phyloP scores from a whole-genome alignment of 1,140 invertebrate species.

The Cherax destructor region DNA sequence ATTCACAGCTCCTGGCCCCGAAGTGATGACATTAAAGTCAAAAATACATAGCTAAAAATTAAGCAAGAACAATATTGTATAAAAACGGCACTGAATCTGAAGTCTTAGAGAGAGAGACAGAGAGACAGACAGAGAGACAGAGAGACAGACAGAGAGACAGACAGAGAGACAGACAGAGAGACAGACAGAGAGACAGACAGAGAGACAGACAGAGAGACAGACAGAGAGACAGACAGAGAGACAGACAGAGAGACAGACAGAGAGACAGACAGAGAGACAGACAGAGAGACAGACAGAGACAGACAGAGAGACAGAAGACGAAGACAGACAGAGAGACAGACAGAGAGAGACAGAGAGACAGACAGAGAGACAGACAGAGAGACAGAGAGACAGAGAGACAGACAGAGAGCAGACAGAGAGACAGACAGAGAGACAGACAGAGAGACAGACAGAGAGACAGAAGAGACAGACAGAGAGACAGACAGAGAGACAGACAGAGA shows the following conservation, averaged over 20 bases:
- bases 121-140: background rate
- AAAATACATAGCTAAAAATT: too few species aligned
- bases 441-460: too few species aligned
- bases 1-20: too few species aligned
- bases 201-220: background rate
- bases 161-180: background rate
- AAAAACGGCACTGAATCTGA: background rate
- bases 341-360: background rate
- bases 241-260: background rate
- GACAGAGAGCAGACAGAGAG: too few species aligned
- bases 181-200: background rate
- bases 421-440: too few species aligned
- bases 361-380: too few species aligned
- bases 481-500: too few species aligned
- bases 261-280: background rate
- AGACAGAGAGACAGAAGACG: too few species aligned
- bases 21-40: too few species aligned
- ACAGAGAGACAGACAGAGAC: background rate
- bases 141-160: background rate
- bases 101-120: background rate
- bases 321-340: background rate
- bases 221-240: background rate
- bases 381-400: too few species aligned
- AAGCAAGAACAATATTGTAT: too few species aligned
- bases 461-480: too few species aligned